Evolutionary conservation across 2,797 vertebrate genomes (phyloP).

Genomic region (Pangasius krempfi): DNA sequence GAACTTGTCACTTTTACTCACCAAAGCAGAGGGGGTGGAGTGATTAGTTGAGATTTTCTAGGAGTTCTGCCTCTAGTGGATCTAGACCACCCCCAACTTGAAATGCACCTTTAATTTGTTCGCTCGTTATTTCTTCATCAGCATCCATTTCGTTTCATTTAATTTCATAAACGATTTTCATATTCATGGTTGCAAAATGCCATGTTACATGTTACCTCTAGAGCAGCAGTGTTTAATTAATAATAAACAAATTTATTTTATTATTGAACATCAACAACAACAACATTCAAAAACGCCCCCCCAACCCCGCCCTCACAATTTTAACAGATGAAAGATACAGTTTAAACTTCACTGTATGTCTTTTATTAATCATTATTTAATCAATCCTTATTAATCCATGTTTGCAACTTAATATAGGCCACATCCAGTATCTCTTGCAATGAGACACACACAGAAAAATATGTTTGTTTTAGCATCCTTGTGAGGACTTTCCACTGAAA

Average conservation of each 20-base stretch:
- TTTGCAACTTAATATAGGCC: not conserved
- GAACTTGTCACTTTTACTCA: not conserved
- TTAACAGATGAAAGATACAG: not conserved
- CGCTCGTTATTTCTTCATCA: slow-evolving; percentile 6
- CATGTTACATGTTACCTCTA: not conserved
- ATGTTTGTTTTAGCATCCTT: not conserved
- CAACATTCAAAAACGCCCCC: not conserved
- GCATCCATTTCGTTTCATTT: not conserved
- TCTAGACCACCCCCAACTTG: not conserved
- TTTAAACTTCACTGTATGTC: not conserved
- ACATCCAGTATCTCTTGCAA: not conserved
- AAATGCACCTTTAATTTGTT: slow-evolving; percentile 10
- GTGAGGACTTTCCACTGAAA: not conserved
- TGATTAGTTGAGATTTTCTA: not conserved
- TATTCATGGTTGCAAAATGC: not conserved
- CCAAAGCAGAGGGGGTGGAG: not conserved
- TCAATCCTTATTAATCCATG: no score
- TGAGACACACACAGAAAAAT: not conserved
- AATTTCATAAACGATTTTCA: not conserved
- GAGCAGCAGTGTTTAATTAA: not conserved
- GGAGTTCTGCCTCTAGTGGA: not conserved
- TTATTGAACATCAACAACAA: not conserved
- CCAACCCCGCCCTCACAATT: not conserved
- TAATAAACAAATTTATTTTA: no score
- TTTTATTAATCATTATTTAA: not conserved